Conservation (phyloP, 2,113 vertebrate genomes). For the Hystrix cristata region DNA sequence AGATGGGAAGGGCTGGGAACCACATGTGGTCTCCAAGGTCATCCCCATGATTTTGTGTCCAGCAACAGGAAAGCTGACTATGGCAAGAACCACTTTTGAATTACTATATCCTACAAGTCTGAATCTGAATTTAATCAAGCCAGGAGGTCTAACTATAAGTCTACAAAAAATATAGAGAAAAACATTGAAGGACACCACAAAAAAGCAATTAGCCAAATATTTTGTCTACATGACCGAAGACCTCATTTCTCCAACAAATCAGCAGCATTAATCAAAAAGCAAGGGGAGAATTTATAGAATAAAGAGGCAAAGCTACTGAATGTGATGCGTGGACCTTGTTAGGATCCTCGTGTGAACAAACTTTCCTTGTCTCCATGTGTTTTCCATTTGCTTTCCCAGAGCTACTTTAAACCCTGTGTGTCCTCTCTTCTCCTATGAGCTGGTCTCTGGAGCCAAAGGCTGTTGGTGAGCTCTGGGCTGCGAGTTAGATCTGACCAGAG, state of each 20-base stretch:
- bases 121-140: not conserved
- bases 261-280: not conserved
- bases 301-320: not conserved
- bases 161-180: not conserved
- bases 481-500: not conserved
- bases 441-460: not conserved
- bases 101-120: not conserved
- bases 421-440: not conserved
- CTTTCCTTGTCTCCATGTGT: not conserved
- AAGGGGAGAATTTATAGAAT: not conserved
- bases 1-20: not conserved
- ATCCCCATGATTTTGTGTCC: not conserved
- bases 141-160: not conserved
- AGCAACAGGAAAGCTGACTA: not conserved
- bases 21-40: not conserved
- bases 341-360: not conserved
- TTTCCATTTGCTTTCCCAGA: constrained; percentile 35
- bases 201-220: not conserved
- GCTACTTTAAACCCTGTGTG: not conserved
- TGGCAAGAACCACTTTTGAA: not conserved
- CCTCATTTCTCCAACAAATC: not conserved
- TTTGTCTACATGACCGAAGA: not conserved
- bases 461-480: not conserved
- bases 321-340: not conserved
- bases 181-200: not conserved